Base-by-base conservation (phyloP, 2,888 invertebrate species). In the Cataglyphis rosenhaueri region DNA sequence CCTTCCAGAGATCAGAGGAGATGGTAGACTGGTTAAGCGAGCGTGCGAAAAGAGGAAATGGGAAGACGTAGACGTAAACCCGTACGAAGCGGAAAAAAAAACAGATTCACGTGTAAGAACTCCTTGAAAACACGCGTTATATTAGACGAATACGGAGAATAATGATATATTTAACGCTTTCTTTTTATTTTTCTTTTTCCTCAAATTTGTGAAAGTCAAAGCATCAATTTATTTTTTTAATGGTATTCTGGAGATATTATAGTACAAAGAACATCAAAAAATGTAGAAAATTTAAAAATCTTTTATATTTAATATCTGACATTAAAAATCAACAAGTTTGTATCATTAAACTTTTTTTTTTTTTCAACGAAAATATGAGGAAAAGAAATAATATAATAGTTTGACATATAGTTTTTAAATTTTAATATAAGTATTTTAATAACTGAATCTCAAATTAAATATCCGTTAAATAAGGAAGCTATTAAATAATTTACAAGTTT, bases 41-140 rank as follows among this genome's bases (percentile, higher is more conserved):
- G 32, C 64, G 70, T 71, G 81, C n/a, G 81, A 81, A 74, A 75
- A 74, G 81, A 71, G 81, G 75, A 71, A 79, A 35, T 79, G 79
- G 32, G 55, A 55, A 81, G 75, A 64, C 25, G 38, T 71, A 74
- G 74, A 59, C 18, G 21, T 44, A 44, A 78, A 10, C 12, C 9
- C 9, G 18, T 57, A 65, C 8, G 12, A 29, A 21, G 57, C n/a
- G 41, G 0, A n/a, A 70, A 18, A 78, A 29, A 38, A 66, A 64
- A 65, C 29, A n/a, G 12, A 68, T 38, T 38, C 9, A 8, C n/a
- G 25, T 52, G 21, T n/a, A 65, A 15, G 21, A 75, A 29, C 12
- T 21, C 4, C 44, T 44, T 29, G 41, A 44, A 74, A 74, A 74
- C 29, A 61, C 3, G 2, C 32, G 15, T 32, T 32, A 25, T 3